Percentiles rank a stretch among this genome's conserved stretches.
Evolutionary conservation across 2,113 vertebrate species (phyloP).

Genomic region (Phyllostomus discolor): DNA sequence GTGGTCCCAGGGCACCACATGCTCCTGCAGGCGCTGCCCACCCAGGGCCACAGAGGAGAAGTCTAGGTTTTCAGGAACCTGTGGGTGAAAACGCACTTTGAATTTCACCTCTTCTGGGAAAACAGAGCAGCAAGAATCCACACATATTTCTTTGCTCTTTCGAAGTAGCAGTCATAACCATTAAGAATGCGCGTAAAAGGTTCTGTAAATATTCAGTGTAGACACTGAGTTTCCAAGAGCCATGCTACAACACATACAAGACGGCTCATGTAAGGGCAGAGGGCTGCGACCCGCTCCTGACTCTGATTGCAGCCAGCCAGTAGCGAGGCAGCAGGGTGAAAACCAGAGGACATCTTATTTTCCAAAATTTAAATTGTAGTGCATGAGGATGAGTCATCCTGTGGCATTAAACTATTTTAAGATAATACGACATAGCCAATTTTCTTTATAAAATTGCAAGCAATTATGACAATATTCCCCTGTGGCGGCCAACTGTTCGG

Average conservation of each 20-base stretch:
- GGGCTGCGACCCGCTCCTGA: accelerated
- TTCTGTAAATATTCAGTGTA: not conserved
- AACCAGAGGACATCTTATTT: not conserved
- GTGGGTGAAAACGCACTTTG: not conserved
- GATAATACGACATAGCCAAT: constrained; percentile 22
- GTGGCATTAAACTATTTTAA: constrained; percentile 35
- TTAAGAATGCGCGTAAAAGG: not conserved
- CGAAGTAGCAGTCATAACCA: not conserved
- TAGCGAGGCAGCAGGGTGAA: not conserved
- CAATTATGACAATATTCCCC: not conserved
- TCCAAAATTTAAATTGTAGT: not conserved
- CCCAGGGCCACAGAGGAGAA: not conserved
- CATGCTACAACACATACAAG: not conserved
- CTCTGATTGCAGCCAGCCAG: too few relatives aligned
- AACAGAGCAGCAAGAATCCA: not conserved
- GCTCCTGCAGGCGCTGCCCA: not conserved
- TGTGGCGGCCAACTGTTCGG: not conserved
- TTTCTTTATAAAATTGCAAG: constrained; percentile 10
- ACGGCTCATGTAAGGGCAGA: not conserved
- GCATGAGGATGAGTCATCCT: not conserved
- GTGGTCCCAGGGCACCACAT: not conserved
- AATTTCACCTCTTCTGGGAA: not conserved
- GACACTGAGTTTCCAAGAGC: not conserved
- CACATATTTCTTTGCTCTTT: not conserved
- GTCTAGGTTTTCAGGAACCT: not conserved